Evolutionary conservation across 2,797 vertebrate genomes (phyloP), one percentile per base, ranked within the genome.

Genomic region (Lagodon rhomboides): DNA sequence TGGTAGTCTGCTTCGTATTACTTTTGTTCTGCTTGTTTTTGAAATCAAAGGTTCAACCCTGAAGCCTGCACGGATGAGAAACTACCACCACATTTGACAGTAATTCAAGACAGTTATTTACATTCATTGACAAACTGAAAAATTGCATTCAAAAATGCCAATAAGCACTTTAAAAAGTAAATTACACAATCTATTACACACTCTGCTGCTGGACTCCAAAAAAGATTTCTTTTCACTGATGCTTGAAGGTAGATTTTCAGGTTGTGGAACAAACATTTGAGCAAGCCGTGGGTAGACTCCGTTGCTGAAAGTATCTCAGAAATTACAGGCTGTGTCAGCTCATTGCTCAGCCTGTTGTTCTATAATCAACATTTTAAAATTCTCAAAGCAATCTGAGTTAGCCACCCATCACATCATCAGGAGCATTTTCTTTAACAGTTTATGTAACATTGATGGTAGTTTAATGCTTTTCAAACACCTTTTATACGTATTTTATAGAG

Each of bases 361-460:
- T 30, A 62, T 46, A 43, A 63, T 73, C 55, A 66, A n/a, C 43
- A 58, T 68, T 18, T 59, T 11, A 56, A 69, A 69, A 56, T 13
- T 44, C 43, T 78, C 41, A 23, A 10, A 60, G 47, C 27, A 46
- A 20, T 50, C 20, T 20, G 67, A 46, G 38, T 55, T 12, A 47
- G 75, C 5, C 7, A 46, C 12, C 8, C 12, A 22, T 22, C 58
- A 38, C 70, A 69, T 58, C 44, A 59, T 73, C 34, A 5, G 47
- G 22, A 16, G 58, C 44, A 27, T 72, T 62, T 25, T 54, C 7
- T 78, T 79, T 85, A 58, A 82, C 8, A 44, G 43, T 49, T 84
- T 64, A 50, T 66, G 11, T 47, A 72, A 47, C 55, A 23, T 65
- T 25, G 55, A 50, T 47, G 25, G 30, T 30, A 23, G 11, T 60